Base-by-base conservation (phyloP, 2,113 vertebrate genomes). In the Psilopogon haemacephalus region DNA sequence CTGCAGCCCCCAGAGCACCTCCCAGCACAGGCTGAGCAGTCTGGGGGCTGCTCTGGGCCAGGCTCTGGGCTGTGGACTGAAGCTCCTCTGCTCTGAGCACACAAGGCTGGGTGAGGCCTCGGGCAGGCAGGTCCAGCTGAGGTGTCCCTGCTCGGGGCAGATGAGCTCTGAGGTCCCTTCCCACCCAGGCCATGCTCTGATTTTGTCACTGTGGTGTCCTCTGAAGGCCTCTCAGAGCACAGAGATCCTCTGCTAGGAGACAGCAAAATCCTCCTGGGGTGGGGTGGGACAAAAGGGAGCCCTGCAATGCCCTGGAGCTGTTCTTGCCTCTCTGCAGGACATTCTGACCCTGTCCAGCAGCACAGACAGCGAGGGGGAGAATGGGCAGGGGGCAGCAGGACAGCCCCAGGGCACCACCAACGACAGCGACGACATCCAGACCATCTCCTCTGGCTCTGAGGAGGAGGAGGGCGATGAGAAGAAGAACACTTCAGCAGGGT, bases 371-470 rank as follows among this genome's bases (percentile, higher is more conserved):
- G 98, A 98, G 0, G 97, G 85, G 1, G 98, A 97, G 55, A 97
- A 95, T 30, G 95, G 96, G 37, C 97, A 95, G 59, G 76, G 56
- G 1, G 46, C 27, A 4, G 67, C 84, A 0, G 97, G 96, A 14
- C 97, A 97, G 54, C 87, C 95, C 14, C 96, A 84, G 7, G 97
- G 97, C 67, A 70, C 97, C 2, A 69, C 97, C 5, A 97, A 97
- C 3, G 99, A 99, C 97, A 99, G 99, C 10, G 99, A 99, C 2
- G 99, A 99, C 77, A 98, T 99, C 96, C 99, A 99, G 96, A 99
- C 99, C 90, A 99, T 99, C 88, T 99, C 99, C 79, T 99, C 99
- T 0, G 99, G 99, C 50, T 99, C 99, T 0, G 98, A 98, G 13
- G 97, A 97, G 21, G 99, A 99, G 7, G 98, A 98, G 73, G 98